Conservation (phyloP, 2,113 vertebrate species). For the Mirounga angustirostris region DNA sequence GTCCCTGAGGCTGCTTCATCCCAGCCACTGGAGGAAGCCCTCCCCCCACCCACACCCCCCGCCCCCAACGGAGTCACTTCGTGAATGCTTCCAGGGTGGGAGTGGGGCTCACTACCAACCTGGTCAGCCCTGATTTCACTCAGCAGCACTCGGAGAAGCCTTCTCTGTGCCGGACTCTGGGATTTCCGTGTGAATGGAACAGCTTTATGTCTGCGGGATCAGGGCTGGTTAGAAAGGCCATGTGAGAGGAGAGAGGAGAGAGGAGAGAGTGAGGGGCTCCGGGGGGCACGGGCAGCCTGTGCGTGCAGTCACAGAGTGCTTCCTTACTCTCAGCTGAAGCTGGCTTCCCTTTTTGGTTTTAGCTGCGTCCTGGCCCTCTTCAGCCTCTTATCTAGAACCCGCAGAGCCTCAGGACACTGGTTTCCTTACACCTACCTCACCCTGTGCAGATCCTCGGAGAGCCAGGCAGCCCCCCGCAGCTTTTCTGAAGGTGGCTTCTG, state of each 20-base stretch:
- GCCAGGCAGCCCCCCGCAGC: neutral
- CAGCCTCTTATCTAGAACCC: neutral
- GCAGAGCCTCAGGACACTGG: neutral
- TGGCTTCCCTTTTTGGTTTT: neutral
- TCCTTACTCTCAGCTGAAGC: neutral
- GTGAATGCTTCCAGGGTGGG: neutral
- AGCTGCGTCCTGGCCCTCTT: neutral
- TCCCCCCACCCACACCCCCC: fast-evolving
- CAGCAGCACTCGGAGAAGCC: neutral
- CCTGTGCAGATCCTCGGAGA: neutral
- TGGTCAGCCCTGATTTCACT: neutral
- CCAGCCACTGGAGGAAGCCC: neutral
- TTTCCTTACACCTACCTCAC: neutral
- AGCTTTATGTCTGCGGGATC: neutral
- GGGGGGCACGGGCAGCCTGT: fast-evolving
- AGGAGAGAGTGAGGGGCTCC: neutral
- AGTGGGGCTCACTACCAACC: neutral
- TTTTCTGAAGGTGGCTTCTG: neutral
- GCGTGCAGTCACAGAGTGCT: neutral
- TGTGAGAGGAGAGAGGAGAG: too few relatives aligned
- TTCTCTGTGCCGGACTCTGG: neutral
- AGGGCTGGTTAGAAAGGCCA: neutral
- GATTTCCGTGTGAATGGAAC: neutral
- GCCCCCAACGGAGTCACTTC: neutral
- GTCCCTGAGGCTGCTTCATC: neutral